These are phyloP conservation scores for Damaliscus lunatus DNA, from an alignment of 2,113 vertebrate species.

Conservation along the genomic window DNA sequence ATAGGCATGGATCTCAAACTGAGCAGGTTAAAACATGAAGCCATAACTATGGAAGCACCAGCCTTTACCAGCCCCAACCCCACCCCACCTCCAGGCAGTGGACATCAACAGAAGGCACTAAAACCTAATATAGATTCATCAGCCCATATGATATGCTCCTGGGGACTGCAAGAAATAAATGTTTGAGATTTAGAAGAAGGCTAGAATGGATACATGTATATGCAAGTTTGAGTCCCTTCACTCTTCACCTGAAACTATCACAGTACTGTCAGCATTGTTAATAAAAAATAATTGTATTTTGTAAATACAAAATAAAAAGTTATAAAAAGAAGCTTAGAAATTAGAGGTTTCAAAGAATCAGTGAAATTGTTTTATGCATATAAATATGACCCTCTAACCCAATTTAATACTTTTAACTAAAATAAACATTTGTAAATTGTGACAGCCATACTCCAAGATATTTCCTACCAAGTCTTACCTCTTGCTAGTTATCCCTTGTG, in stretches of 20 bases:
- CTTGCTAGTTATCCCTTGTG: background rate
- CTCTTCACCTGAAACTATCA: background rate
- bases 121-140: background rate
- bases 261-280: background rate
- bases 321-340: background rate
- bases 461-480: background rate
- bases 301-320: background rate
- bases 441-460: background rate
- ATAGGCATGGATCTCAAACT: background rate
- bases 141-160: background rate
- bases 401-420: background rate
- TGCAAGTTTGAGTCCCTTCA: background rate
- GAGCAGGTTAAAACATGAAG: background rate
- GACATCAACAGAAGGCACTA: background rate
- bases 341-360: background rate
- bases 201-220: background rate
- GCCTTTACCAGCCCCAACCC: background rate
- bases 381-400: background rate
- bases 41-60: background rate
- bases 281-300: background rate
- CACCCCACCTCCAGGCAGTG: background rate
- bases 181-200: background rate
- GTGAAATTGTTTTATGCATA: background rate
- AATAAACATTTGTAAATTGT: background rate
- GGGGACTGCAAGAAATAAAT: background rate